Evolutionary conservation across 37 sponge, comb jelly and placozoan genomes (phyloP), one percentile per base, ranked within the genome.

Genomic region (Axinella damicornis): DNA sequence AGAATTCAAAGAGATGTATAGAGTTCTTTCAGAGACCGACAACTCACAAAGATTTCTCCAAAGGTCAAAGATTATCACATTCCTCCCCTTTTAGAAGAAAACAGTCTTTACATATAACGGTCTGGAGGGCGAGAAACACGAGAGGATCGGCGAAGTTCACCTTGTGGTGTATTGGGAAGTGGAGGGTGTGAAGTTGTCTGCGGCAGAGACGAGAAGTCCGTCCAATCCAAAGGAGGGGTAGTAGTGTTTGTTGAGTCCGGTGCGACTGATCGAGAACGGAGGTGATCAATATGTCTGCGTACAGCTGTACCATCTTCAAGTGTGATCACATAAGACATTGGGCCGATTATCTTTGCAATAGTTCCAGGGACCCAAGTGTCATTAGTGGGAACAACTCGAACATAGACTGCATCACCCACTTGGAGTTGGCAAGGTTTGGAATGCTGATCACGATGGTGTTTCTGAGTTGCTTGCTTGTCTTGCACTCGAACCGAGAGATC

Each of bases 311-410:
- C 77, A 76, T 76, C 77, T 25, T 54, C 57, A 17, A 76, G 57
- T 38, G 2, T 19, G 20, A 76, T 54, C 59, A 53, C 34, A 34
- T 32, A 76, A 58, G 77, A 76, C 77, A 53, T 57, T n/a, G 77
- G 77, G 22, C 77, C 77, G 28, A 35, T 28, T 32, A 25, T 25
- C 27, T 28, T 54, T 58, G 5, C 30, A 34, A 76, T 57, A 31
- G 25, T 76, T 13, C 77, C 77, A 31, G 77, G 57, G 15, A 76
- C 18, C 77, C 77, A 76, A 16, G 18, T 57, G 25, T 76, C 30
- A 21, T 25, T 54, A 34, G 37, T 30, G 18, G 31, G 57, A 22
- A 76, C 56, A 56, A 35, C 30, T 11, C 15, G 57, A 20, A 56
- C 61, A 54, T 25, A 76, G 21, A 76, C 77, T 25, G 61, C 5